Evolutionary conservation across 2,113 vertebrate genomes (phyloP).

Genomic region (Austrofundulus limnaeus): DNA sequence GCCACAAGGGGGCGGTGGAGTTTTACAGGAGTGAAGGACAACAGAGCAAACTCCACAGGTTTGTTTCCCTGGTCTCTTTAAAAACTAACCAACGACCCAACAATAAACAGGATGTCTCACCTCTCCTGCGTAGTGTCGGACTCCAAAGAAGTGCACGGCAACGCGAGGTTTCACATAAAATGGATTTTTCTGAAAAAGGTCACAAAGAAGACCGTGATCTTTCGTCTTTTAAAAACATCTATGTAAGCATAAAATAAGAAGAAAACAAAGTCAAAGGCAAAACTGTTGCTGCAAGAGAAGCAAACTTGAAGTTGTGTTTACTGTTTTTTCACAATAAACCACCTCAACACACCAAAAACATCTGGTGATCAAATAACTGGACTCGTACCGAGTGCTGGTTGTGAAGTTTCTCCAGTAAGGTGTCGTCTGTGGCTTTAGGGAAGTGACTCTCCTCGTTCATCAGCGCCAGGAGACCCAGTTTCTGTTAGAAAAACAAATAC

Average conservation of each 20-base stretch:
- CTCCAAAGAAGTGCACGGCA: slow-evolving; percentile 92
- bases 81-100: neutral
- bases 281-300: too few species aligned
- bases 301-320: too few species aligned
- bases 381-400: slow-evolving; percentile 88
- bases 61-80: too few species aligned
- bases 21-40: neutral
- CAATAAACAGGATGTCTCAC: slow-evolving; percentile 64
- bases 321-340: neutral
- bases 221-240: too few species aligned
- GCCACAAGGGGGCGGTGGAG: slow-evolving; percentile 50
- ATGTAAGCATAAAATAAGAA: too few species aligned
- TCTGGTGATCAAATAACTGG: neutral
- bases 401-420: slow-evolving; percentile 93
- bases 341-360: neutral
- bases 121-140: slow-evolving; percentile 96
- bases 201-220: neutral
- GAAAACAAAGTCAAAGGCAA: too few species aligned
- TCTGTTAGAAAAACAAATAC: slow-evolving; percentile 76
- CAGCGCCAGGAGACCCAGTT: slow-evolving; percentile 93
- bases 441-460: slow-evolving; percentile 99
- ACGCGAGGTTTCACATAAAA: slow-evolving; percentile 97
- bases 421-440: slow-evolving; percentile 93
- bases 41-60: neutral
- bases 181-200: slow-evolving; percentile 85